These are phyloP conservation scores for Hipposideros armiger DNA, from an alignment of 2,113 vertebrate genomes.

Conservation along the genomic window DNA sequence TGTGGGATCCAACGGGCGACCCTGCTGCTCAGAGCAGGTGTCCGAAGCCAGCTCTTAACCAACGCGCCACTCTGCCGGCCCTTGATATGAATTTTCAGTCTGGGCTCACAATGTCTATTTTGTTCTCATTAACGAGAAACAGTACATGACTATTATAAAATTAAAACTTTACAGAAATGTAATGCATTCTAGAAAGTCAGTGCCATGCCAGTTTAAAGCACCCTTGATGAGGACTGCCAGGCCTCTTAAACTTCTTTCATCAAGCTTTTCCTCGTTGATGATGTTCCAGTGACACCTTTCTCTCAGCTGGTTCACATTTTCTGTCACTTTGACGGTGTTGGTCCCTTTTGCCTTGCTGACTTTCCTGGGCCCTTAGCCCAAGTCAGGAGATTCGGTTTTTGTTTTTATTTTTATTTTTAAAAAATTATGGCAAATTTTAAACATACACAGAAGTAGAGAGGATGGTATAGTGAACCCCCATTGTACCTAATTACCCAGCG, in stretches of 20 bases:
- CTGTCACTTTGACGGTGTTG: neutral
- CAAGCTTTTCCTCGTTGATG: neutral
- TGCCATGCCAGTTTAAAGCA: neutral
- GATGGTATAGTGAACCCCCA: neutral
- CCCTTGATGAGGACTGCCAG: neutral
- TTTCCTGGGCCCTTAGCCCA: neutral
- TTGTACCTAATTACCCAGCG: neutral
- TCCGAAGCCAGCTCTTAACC: no score
- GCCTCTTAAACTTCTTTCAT: neutral
- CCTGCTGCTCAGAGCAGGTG: no score
- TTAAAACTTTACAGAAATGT: neutral
- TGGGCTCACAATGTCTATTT: neutral
- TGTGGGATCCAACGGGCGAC: no score
- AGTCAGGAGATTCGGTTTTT: neutral
- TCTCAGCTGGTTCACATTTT: neutral
- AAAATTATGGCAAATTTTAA: neutral
- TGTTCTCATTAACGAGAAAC: neutral
- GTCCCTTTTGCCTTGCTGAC: neutral
- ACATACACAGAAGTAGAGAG: neutral
- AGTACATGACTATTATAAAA: neutral
- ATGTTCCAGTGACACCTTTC: neutral
- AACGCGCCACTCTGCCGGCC: no score
- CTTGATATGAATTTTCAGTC: neutral
- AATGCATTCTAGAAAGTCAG: neutral
- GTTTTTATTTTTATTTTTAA: neutral